Percentiles rank a stretch among this genome's conserved stretches.
phyloP scores from a whole-genome alignment of 2,797 vertebrate genomes.

The Mormyrus proboscirostris region DNA sequence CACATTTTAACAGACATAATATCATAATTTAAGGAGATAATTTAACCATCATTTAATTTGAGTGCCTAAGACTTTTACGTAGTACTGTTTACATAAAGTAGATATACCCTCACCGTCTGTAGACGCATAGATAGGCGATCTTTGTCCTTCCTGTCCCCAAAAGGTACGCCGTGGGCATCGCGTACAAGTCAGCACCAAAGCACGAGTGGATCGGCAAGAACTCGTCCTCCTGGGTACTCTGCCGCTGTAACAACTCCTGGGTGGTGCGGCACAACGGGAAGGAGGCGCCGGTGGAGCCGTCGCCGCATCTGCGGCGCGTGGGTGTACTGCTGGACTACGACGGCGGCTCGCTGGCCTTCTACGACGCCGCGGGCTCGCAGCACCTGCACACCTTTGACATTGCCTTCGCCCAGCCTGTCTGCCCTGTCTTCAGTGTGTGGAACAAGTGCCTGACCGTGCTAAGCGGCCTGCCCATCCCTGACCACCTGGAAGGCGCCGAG shows the following conservation, averaged over 20 bases:
- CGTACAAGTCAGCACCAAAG: slow-evolving; percentile 91
- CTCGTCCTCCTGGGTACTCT: slow-evolving; percentile 88
- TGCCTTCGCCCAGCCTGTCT: slow-evolving; percentile 85
- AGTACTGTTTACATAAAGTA: background rate
- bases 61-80: background rate
- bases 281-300: slow-evolving; percentile 85
- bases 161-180: slow-evolving; percentile 94
- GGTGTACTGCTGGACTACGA: slow-evolving; percentile 95
- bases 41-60: background rate
- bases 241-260: slow-evolving; percentile 93
- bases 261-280: slow-evolving; percentile 90
- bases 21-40: background rate
- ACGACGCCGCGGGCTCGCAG: slow-evolving; percentile 86
- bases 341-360: slow-evolving; percentile 84
- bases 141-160: background rate
- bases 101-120: background rate
- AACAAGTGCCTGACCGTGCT: slow-evolving; percentile 94
- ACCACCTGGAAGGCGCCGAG: slow-evolving; percentile 85
- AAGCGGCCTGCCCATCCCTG: slow-evolving; percentile 93
- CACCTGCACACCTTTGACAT: slow-evolving; percentile 92
- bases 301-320: slow-evolving; percentile 82
- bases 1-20: background rate
- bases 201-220: slow-evolving; percentile 98
- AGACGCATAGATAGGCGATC: background rate
- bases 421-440: slow-evolving; percentile 96